Evolutionary conservation across 2,113 vertebrate species (phyloP).

Genomic region (Ictidomys tridecemlineatus): DNA sequence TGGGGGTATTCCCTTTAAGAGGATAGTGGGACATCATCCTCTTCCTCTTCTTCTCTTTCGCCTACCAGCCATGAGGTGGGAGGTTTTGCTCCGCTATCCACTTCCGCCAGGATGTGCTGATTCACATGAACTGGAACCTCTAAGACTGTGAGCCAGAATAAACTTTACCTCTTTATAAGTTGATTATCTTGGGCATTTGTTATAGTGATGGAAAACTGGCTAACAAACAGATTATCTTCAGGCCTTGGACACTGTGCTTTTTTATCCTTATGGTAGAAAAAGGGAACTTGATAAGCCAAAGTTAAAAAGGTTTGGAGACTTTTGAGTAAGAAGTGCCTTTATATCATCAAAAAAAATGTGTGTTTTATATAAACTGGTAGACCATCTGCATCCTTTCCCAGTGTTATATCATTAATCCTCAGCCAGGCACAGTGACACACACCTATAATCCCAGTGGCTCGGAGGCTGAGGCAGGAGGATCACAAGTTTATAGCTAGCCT

Average conservation of each 20-base stretch:
- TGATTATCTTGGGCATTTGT: neutral
- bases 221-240: neutral
- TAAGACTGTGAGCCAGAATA: neutral
- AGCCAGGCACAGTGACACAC: too few species aligned
- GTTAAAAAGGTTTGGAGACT: neutral
- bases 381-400: neutral
- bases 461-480: too few species aligned
- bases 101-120: accelerated
- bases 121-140: neutral
- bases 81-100: too few species aligned
- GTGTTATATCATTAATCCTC: too few species aligned
- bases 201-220: neutral
- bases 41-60: neutral
- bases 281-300: neutral
- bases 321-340: neutral
- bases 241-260: neutral
- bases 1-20: neutral
- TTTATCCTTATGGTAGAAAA: neutral
- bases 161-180: neutral
- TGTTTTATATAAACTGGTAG: neutral
- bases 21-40: neutral
- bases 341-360: neutral
- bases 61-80: too few species aligned
- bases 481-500: too few species aligned
- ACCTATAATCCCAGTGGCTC: too few species aligned